These are phyloP conservation scores for Plutella xylostella DNA, from an alignment of 2,888 invertebrate species.

Conservation along the genomic window DNA sequence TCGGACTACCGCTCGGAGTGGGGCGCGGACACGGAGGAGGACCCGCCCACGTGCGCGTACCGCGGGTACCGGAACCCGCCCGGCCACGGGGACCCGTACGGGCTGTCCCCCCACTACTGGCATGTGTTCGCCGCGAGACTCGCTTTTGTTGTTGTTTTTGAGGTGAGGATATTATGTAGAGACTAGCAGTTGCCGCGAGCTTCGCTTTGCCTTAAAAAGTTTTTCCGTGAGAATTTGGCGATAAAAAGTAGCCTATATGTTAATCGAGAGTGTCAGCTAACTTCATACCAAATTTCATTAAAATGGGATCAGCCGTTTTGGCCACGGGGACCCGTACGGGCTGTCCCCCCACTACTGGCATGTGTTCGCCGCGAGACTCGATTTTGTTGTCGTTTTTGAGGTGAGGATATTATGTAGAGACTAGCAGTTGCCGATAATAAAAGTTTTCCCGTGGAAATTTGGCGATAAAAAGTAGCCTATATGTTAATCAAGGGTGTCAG, in stretches of 20 bases:
- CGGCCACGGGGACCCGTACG: constrained; percentile 74
- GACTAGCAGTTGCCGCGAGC: no score
- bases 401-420: no score
- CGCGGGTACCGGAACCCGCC: constrained; percentile 84
- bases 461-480: no score
- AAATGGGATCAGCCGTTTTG: no score
- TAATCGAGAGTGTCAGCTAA: no score
- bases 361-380: constrained; percentile 90
- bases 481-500: no score
- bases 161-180: constrained; percentile 61
- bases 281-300: no score
- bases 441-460: no score
- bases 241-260: no score
- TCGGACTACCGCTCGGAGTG: constrained; percentile 84
- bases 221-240: no score
- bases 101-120: constrained; percentile 92
- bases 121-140: constrained; percentile 93
- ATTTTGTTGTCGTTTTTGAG: constrained; percentile 95
- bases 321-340: constrained; percentile 75
- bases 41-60: constrained; percentile 81
- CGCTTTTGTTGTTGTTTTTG: constrained; percentile 94
- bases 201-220: no score
- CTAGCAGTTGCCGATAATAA: no score
- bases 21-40: constrained; percentile 75
- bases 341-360: constrained; percentile 95